These are phyloP conservation scores for Thereuonema tuberculata DNA, from an alignment of 1,140 invertebrate genomes.

Conservation along the genomic window DNA sequence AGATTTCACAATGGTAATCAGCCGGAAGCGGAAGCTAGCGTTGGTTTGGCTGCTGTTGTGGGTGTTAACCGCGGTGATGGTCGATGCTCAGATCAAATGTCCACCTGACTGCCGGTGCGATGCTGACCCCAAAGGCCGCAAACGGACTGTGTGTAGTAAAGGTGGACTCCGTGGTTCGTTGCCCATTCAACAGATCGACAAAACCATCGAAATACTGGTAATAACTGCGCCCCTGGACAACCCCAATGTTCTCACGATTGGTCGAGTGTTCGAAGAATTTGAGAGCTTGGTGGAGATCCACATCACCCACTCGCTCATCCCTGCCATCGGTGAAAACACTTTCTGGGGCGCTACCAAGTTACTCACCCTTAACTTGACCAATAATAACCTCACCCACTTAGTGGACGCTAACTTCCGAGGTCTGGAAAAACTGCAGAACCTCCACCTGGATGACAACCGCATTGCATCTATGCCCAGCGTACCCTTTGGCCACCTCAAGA, in stretches of 20 bases:
- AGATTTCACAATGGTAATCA: too few species aligned
- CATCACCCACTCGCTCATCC: slow-evolving; percentile 57
- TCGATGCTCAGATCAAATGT: slow-evolving; percentile 11
- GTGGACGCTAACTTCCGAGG: slow-evolving; percentile 26
- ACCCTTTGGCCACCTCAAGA: slow-evolving; percentile 48
- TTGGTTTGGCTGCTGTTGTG: not conserved
- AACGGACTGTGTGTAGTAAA: slow-evolving; percentile 33
- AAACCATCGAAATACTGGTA: slow-evolving; percentile 46
- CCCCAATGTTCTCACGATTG: slow-evolving; percentile 53
- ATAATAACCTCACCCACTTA: slow-evolving; percentile 52
- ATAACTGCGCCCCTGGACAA: slow-evolving; percentile 48
- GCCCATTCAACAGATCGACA: slow-evolving; percentile 43
- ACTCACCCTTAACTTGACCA: slow-evolving; percentile 50
- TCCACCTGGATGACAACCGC: slow-evolving; percentile 36
- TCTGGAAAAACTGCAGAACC: slow-evolving; percentile 30
- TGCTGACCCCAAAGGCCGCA: slow-evolving; percentile 24
- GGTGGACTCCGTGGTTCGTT: slow-evolving; percentile 45
- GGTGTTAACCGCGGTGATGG: not conserved
- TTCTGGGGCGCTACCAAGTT: slow-evolving; percentile 58
- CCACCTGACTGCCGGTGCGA: slow-evolving; percentile 26
- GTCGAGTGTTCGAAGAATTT: slow-evolving; percentile 53
- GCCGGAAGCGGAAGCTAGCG: too few species aligned
- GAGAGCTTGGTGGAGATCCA: slow-evolving; percentile 52
- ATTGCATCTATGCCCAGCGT: slow-evolving; percentile 44
- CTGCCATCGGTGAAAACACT: slow-evolving; percentile 58